These are phyloP conservation scores for Ditula angustiorana DNA, from an alignment of 2,888 invertebrate genomes.

Conservation along the genomic window DNA sequence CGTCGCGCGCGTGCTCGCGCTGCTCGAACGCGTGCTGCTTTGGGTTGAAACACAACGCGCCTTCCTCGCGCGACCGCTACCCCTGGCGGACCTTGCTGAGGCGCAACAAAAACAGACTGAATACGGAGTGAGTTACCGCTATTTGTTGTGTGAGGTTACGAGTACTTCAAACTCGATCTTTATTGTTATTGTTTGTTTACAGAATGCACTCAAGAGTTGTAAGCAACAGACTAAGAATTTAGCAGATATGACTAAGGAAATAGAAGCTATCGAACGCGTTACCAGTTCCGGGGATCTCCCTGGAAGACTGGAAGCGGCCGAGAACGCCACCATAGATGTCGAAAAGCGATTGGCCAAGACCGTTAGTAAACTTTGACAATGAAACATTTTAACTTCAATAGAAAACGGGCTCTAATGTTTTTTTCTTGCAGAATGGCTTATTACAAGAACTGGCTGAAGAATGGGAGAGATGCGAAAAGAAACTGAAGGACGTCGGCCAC, in stretches of 20 bases:
- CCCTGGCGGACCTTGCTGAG: slow-evolving; percentile 91
- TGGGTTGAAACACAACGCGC: slow-evolving; percentile 94
- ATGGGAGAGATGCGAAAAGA: slow-evolving; percentile 98
- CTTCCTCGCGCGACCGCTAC: slow-evolving; percentile 92
- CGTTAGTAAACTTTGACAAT: slow-evolving; percentile 80
- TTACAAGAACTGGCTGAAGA: slow-evolving; percentile 97
- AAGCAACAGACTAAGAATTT: slow-evolving; percentile 94
- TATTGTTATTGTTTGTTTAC: slow-evolving; percentile 55
- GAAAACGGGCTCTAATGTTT: slow-evolving; percentile 27
- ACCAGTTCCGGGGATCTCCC: slow-evolving; percentile 95
- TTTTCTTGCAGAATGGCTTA: slow-evolving; percentile 89
- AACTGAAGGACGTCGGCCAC: slow-evolving; percentile 94
- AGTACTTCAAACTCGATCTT: background rate
- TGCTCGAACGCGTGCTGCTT: slow-evolving; percentile 92
- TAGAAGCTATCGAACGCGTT: slow-evolving; percentile 93
- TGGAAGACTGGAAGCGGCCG: slow-evolving; percentile 93
- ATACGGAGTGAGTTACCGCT: slow-evolving; percentile 88
- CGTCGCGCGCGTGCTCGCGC: slow-evolving; percentile 93
- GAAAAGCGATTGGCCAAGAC: slow-evolving; percentile 94
- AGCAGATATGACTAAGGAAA: slow-evolving; percentile 96
- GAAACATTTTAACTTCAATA: background rate
- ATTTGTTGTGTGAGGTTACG: background rate
- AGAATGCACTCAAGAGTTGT: slow-evolving; percentile 95
- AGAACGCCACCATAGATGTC: slow-evolving; percentile 93
- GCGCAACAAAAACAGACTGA: slow-evolving; percentile 94